phyloP scores from a whole-genome alignment of 2,113 vertebrate genomes.

The Chaetodon auriga region DNA sequence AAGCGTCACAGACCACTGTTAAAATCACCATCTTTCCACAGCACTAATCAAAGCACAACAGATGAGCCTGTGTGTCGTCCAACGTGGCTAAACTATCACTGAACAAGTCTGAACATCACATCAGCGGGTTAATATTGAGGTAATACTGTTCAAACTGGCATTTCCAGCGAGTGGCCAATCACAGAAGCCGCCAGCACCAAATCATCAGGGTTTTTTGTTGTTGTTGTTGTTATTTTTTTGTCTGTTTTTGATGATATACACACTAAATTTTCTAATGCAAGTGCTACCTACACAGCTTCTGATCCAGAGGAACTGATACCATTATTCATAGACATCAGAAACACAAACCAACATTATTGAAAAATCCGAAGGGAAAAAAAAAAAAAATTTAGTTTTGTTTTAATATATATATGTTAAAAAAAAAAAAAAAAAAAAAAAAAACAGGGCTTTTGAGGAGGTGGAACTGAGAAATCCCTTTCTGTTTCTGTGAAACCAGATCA shows the following conservation, averaged over 20 bases:
- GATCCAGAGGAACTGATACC: conserved; percentile 68
- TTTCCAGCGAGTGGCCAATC: conserved; percentile 57
- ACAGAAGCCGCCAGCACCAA: conserved; percentile 54
- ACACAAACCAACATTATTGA: conserved; percentile 33
- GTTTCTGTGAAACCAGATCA: conserved; percentile 61
- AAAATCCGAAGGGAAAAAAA: conserved; percentile 4
- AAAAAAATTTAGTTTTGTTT: not conserved
- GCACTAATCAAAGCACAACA: conserved; percentile 71
- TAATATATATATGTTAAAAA: not conserved
- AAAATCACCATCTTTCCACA: conserved; percentile 72
- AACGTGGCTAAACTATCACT: conserved; percentile 70
- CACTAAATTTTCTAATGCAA: conserved; percentile 61
- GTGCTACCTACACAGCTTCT: conserved; percentile 72
- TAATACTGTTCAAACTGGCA: conserved; percentile 77
- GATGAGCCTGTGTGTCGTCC: conserved; percentile 69
- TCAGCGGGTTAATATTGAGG: conserved; percentile 81
- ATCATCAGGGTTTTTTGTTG: conserved; percentile 38
- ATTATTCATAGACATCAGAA: conserved; percentile 63
- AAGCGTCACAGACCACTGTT: conserved; percentile 71
- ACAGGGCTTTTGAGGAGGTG: conserved; percentile 55
- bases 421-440: conserved; percentile 19
- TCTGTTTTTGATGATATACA: conserved; percentile 40
- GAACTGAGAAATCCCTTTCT: conserved; percentile 63
- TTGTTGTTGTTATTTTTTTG: conserved; percentile 11
- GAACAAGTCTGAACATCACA: conserved; percentile 76